A percentile compares a stretch with the other conserved stretches of the same genome.
Evolutionary conservation across 2,113 vertebrate genomes (phyloP).

Genomic region (Etia nguti): DNA sequence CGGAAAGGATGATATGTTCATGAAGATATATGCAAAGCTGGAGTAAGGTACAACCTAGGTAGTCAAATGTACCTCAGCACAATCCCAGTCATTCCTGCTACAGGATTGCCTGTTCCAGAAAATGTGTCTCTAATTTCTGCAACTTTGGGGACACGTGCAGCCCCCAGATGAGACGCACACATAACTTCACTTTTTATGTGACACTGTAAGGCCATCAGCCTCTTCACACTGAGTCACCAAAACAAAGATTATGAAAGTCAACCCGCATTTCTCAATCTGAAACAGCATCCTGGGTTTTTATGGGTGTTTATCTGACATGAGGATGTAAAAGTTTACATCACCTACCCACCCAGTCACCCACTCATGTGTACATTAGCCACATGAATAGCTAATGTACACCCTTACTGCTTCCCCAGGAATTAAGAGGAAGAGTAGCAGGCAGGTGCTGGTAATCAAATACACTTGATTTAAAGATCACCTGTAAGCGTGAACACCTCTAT

Average conservation of each 20-base stretch:
- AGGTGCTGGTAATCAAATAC: neutral
- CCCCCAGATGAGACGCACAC: neutral
- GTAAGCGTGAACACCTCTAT: neutral
- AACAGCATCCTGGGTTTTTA: neutral
- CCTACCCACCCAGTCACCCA: neutral
- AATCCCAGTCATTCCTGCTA: neutral
- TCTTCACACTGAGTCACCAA: neutral
- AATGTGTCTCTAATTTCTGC: neutral
- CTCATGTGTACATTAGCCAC: neutral
- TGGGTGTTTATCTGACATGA: neutral
- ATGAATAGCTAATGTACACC: neutral
- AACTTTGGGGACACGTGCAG: neutral
- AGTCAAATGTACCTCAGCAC: neutral
- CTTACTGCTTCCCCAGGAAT: neutral
- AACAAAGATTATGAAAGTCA: slow-evolving; percentile 4
- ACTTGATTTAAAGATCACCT: neutral
- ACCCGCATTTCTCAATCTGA: neutral
- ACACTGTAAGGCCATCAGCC: neutral
- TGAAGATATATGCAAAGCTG: neutral
- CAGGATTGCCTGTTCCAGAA: neutral
- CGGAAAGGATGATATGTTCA: neutral
- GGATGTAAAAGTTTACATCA: neutral
- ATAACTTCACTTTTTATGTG: neutral
- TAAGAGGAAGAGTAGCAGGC: neutral
- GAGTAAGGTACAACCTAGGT: neutral